Percentiles rank a stretch among this genome's conserved stretches.
Evolutionary conservation across 2,888 invertebrate species (phyloP).

Genomic region (Coecobrya sp.): DNA sequence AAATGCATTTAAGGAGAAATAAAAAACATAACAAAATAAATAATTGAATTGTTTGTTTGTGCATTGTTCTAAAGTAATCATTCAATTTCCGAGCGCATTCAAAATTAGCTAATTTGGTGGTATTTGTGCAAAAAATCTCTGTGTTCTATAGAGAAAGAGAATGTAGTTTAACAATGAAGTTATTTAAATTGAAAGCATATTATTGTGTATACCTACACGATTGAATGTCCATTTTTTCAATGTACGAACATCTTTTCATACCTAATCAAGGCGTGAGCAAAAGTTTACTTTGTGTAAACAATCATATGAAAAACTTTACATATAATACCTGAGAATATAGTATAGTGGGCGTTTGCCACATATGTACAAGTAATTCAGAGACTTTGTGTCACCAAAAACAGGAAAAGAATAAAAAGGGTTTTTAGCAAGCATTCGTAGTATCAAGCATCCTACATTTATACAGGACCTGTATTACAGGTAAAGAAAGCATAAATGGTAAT

Average conservation of each 20-base stretch:
- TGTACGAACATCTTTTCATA: too few species aligned
- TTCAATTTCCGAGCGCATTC: too few species aligned
- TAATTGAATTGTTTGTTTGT: too few species aligned
- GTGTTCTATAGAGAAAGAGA: too few species aligned
- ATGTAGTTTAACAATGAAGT: too few species aligned
- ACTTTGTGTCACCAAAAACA: slow-evolving; percentile 56
- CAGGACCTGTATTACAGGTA: too few species aligned
- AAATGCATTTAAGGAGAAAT: too few species aligned
- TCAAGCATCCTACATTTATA: background rate
- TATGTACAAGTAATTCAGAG: slow-evolving; percentile 34
- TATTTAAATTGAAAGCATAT: background rate
- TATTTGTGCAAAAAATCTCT: too few species aligned
- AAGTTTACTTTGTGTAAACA: background rate
- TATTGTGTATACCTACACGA: background rate
- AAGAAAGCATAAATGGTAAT: slow-evolving; percentile 23
- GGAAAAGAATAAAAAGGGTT: slow-evolving; percentile 43
- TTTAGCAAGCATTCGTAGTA: background rate
- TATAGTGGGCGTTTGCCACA: background rate
- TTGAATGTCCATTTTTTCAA: too few species aligned
- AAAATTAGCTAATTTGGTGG: too few species aligned
- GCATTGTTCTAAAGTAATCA: too few species aligned
- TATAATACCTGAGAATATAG: background rate
- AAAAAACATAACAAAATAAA: background rate
- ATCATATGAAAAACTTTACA: background rate
- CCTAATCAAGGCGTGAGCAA: background rate